Percentiles rank a stretch among this genome's conserved stretches.
Conservation (phyloP, 2,888 invertebrate genomes). For the Hydriomena furcata region DNA sequence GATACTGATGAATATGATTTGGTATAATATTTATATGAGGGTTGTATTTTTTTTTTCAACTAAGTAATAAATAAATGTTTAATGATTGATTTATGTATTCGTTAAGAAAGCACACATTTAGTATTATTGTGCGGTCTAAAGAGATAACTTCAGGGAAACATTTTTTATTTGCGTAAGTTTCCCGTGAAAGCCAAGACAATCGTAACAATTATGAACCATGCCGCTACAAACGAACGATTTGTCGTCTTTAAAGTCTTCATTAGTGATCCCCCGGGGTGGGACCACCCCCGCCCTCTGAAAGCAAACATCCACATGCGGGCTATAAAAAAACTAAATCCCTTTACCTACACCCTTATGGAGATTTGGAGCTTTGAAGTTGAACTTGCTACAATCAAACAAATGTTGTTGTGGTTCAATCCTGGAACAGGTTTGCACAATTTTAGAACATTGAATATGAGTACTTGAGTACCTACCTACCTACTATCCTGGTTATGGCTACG, state of each 20-base stretch:
- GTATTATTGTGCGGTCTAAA: no score
- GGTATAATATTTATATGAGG: no score
- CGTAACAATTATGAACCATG: conserved; percentile 10
- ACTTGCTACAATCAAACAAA: conserved; percentile 18
- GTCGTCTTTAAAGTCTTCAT: conserved; percentile 37
- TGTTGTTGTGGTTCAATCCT: conserved; percentile 9
- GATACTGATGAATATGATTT: no score
- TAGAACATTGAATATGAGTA: not conserved
- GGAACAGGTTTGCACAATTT: not conserved
- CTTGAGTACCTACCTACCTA: no score
- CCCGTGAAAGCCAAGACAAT: not conserved
- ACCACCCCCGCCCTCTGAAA: conserved; percentile 33
- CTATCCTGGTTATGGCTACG: no score
- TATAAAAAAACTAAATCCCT: conserved; percentile 52
- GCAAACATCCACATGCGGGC: conserved; percentile 65
- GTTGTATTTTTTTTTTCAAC: no score
- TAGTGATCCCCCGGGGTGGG: conserved; percentile 32
- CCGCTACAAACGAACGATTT: conserved; percentile 19
- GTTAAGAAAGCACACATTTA: no score
- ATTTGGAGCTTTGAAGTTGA: conserved; percentile 38
- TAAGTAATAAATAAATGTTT: no score
- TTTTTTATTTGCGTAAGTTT: no score
- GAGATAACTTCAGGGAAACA: no score
- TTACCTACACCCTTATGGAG: conserved; percentile 35
- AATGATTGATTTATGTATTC: no score